A percentile compares a stretch with the other conserved stretches of the same genome.
Conservation (phyloP, 2,113 vertebrate genomes). For the Leptodactylus fuscus region DNA sequence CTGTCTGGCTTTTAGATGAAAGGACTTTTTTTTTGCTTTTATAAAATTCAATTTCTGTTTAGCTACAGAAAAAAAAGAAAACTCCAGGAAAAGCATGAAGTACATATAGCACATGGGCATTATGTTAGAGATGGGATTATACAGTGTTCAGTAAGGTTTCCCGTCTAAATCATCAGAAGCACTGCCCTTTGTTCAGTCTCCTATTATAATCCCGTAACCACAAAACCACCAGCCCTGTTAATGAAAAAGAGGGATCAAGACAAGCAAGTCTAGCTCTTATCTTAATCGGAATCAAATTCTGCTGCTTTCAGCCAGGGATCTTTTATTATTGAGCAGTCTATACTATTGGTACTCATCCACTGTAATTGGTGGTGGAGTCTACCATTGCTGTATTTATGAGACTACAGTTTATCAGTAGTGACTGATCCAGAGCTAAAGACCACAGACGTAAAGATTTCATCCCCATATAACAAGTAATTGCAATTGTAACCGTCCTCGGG, state of each 20-base stretch:
- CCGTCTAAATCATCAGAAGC: constrained; percentile 16
- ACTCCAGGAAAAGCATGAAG: neutral
- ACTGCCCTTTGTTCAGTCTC: constrained; percentile 40
- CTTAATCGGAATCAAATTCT: constrained; percentile 4
- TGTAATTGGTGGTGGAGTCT: neutral
- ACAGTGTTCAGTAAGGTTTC: constrained; percentile 26
- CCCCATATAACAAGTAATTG: neutral
- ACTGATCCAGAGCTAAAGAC: too few species aligned
- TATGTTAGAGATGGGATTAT: constrained; percentile 15
- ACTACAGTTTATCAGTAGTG: neutral
- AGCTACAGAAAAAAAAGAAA: neutral
- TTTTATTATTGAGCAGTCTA: constrained; percentile 14
- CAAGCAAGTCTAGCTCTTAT: constrained; percentile 8
- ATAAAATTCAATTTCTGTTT: neutral
- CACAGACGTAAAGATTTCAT: neutral
- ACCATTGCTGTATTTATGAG: neutral
- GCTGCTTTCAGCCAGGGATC: neutral
- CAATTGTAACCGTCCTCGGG: neutral
- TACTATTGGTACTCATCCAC: neutral
- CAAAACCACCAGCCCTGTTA: constrained; percentile 48
- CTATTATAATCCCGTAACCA: constrained; percentile 36
- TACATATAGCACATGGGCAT: neutral
- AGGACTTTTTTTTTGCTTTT: neutral
- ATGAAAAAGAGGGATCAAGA: constrained; percentile 5
- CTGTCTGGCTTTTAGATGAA: neutral